phyloP scores from a whole-genome alignment of 2,888 invertebrate species.

The Pyrrhia umbra region DNA sequence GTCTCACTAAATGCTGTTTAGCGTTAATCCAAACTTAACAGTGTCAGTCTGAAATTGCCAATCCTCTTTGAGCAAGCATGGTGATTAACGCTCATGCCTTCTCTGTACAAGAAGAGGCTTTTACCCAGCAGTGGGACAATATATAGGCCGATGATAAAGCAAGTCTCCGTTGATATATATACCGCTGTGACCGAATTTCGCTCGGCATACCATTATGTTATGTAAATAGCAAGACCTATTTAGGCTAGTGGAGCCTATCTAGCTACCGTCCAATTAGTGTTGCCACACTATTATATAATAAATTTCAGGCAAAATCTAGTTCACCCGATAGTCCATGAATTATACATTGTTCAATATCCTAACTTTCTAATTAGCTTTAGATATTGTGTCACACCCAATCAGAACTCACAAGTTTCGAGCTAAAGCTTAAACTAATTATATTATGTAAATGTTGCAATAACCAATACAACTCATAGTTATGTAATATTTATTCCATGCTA shows the following conservation, averaged over 20 bases:
- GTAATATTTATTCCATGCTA: no score
- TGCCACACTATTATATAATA: constrained; percentile 2
- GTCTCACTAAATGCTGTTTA: no score
- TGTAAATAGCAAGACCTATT: not conserved
- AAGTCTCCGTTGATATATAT: no score
- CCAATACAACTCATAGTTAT: no score
- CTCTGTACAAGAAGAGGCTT: no score
- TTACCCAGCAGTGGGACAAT: no score
- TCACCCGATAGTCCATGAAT: constrained; percentile 1
- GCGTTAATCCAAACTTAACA: no score
- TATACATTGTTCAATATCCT: not conserved
- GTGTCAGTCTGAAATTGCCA: no score
- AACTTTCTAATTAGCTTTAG: constrained; percentile 12
- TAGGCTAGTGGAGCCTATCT: not conserved
- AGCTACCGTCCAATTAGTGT: constrained; percentile 21
- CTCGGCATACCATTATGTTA: not conserved
- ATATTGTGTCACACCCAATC: constrained; percentile 8
- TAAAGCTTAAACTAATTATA: constrained; percentile 34
- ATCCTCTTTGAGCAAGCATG: no score
- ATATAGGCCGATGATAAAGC: no score
- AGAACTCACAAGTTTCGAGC: not conserved
- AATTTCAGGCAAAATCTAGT: constrained; percentile 7
- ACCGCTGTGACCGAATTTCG: not conserved
- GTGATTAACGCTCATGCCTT: no score
- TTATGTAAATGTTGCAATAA: constrained; percentile 35